These are phyloP conservation scores for Siphlonurus alternatus DNA, from an alignment of 2,888 invertebrate genomes.

Conservation along the genomic window DNA sequence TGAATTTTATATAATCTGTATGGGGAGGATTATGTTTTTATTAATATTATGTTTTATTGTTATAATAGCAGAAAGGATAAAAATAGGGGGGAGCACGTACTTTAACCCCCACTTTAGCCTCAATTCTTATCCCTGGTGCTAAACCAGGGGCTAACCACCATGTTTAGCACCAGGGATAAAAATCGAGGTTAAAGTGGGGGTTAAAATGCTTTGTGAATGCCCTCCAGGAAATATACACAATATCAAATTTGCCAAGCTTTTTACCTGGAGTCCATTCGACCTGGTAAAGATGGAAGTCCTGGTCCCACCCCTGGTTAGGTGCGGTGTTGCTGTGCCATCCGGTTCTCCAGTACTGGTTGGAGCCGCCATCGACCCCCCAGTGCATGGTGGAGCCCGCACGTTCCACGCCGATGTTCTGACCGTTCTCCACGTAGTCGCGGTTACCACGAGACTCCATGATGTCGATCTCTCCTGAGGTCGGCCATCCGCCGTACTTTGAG, in stretches of 20 bases:
- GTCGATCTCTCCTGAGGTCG: conserved; percentile 27
- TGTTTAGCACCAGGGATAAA: too few species aligned
- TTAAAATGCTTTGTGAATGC: too few species aligned
- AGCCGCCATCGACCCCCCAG: conserved; percentile 23
- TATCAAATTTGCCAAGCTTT: background rate
- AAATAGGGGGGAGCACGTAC: too few species aligned
- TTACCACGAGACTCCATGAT: conserved; percentile 26
- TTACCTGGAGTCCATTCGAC: conserved; percentile 25
- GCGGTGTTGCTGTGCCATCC: conserved; percentile 13
- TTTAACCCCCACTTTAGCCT: too few species aligned
- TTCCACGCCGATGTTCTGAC: conserved; percentile 17
- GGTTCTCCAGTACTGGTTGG: conserved; percentile 18
- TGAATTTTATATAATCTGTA: conserved; percentile 15
- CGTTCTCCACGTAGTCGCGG: conserved; percentile 12
- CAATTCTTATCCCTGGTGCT: too few species aligned
- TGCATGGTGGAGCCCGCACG: conserved; percentile 24
- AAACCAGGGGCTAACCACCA: too few species aligned
- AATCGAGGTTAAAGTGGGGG: too few species aligned
- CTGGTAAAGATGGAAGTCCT: conserved; percentile 25
- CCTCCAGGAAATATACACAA: too few species aligned
- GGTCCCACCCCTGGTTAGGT: conserved; percentile 20
- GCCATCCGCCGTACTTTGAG: conserved; percentile 26
- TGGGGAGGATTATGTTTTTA: too few species aligned
- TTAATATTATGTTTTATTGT: too few species aligned
- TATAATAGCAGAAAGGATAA: too few species aligned